phyloP scores from a whole-genome alignment of 2,797 vertebrate species.

The Melanotaenia pygmaea region DNA sequence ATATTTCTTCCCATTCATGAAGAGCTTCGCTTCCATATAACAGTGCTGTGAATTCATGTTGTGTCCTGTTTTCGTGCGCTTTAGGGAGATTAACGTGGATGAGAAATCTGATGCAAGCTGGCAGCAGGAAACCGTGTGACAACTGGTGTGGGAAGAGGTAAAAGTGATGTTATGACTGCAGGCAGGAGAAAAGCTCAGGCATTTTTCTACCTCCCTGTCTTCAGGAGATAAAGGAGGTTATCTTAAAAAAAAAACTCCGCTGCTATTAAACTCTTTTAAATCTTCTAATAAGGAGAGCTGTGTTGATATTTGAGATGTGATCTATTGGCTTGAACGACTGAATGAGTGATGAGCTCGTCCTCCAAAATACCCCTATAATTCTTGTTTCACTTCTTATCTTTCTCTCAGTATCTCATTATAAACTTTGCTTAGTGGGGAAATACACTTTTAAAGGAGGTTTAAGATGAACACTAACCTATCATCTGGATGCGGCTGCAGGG shows the following conservation, averaged over 20 bases:
- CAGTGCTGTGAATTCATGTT: constrained; percentile 29
- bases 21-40: not conserved
- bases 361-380: constrained; percentile 12
- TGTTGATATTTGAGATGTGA: constrained; percentile 49
- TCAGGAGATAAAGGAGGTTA: constrained; percentile 14
- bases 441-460: constrained; percentile 27
- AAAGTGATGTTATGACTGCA: constrained; percentile 62
- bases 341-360: constrained; percentile 39
- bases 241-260: constrained; percentile 6
- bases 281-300: constrained; percentile 13
- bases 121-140: constrained; percentile 22
- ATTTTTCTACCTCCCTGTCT: constrained; percentile 10
- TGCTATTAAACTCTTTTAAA: constrained; percentile 13
- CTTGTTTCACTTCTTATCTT: constrained; percentile 39
- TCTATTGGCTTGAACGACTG: constrained; percentile 37
- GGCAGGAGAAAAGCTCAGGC: constrained; percentile 16
- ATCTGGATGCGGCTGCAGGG: constrained; percentile 50
- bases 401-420: constrained; percentile 31
- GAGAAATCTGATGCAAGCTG: constrained; percentile 44
- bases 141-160: constrained; percentile 45
- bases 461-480: constrained; percentile 39
- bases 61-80: constrained; percentile 31
- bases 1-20: not conserved
- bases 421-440: constrained; percentile 29
- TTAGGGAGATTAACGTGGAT: constrained; percentile 32